phyloP scores from a whole-genome alignment of 1,140 invertebrate species.

The Drosophila parvula region DNA sequence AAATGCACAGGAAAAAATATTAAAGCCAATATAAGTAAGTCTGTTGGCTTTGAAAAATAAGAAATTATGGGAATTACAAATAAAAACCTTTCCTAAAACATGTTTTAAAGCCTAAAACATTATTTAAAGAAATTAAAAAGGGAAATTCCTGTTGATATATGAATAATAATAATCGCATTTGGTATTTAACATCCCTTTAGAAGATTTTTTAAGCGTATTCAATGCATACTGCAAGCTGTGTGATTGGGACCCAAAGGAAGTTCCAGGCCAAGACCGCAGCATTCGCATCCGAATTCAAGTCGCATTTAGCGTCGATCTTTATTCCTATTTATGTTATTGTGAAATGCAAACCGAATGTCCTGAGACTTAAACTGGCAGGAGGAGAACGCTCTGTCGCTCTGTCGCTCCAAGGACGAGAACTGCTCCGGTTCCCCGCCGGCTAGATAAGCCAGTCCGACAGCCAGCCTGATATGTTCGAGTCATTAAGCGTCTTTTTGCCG shows the following conservation, averaged over 20 bases:
- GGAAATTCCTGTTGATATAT: too few relatives aligned
- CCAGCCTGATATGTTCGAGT: slow-evolving; percentile 64
- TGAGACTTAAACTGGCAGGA: slow-evolving; percentile 36
- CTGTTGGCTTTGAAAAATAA: too few relatives aligned
- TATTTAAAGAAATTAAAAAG: not conserved
- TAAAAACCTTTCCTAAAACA: not conserved
- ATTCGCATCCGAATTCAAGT: slow-evolving; percentile 20
- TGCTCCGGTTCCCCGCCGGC: slow-evolving; percentile 20
- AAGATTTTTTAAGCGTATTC: not conserved
- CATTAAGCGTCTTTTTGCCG: slow-evolving; percentile 64
- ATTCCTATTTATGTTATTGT: slow-evolving; percentile 78
- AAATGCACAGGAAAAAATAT: not conserved
- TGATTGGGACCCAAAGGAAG: slow-evolving; percentile 12
- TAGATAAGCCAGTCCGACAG: slow-evolving; percentile 57
- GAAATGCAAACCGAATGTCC: slow-evolving; percentile 65
- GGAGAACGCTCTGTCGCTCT: slow-evolving; percentile 11
- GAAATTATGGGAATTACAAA: not conserved
- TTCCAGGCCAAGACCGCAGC: not conserved
- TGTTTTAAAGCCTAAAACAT: not conserved
- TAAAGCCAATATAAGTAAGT: not conserved
- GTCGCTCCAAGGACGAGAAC: slow-evolving; percentile 18
- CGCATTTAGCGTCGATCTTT: slow-evolving; percentile 55
- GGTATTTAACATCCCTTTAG: too few relatives aligned
- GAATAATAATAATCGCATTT: not conserved
- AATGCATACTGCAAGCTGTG: slow-evolving; percentile 37